These are phyloP conservation scores for Patella depressa DNA, from an alignment of 2,888 invertebrate genomes.

Conservation along the genomic window DNA sequence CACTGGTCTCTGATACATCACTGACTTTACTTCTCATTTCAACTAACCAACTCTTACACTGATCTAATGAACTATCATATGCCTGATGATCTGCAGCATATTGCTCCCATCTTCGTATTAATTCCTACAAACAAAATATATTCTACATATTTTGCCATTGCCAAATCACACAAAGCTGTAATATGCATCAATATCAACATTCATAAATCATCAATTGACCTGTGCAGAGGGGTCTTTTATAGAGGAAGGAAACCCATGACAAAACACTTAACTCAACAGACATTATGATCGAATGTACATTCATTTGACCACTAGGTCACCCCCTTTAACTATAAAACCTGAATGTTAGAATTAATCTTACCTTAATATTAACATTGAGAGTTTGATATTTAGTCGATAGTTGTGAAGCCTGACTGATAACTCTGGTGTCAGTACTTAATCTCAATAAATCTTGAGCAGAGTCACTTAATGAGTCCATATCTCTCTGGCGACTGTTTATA, in stretches of 20 bases:
- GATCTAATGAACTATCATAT: slow-evolving; percentile 78
- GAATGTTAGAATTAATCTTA: slow-evolving; percentile 28
- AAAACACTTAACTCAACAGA: too few relatives aligned
- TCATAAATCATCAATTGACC: too few relatives aligned
- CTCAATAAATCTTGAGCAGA: slow-evolving; percentile 79
- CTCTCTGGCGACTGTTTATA: slow-evolving; percentile 70
- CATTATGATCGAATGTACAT: too few relatives aligned
- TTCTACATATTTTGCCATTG: too few relatives aligned
- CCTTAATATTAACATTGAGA: slow-evolving; percentile 63
- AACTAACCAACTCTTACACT: slow-evolving; percentile 58
- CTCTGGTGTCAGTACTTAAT: slow-evolving; percentile 62
- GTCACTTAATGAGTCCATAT: slow-evolving; percentile 93
- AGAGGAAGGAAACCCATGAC: too few relatives aligned
- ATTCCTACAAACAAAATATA: slow-evolving; percentile 75
- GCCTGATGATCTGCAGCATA: slow-evolving; percentile 75
- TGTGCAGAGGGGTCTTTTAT: too few relatives aligned
- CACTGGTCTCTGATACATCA: slow-evolving; percentile 84
- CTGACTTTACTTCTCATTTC: slow-evolving; percentile 76
- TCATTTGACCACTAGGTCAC: too few relatives aligned
- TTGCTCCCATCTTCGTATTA: slow-evolving; percentile 91
- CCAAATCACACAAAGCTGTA: too few relatives aligned
- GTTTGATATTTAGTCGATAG: slow-evolving; percentile 64
- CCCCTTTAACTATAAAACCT: too few relatives aligned
- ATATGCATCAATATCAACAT: too few relatives aligned
- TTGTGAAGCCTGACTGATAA: slow-evolving; percentile 66